Conservation (phyloP, 1,140 invertebrate species). For the Drosophila jambulina region DNA sequence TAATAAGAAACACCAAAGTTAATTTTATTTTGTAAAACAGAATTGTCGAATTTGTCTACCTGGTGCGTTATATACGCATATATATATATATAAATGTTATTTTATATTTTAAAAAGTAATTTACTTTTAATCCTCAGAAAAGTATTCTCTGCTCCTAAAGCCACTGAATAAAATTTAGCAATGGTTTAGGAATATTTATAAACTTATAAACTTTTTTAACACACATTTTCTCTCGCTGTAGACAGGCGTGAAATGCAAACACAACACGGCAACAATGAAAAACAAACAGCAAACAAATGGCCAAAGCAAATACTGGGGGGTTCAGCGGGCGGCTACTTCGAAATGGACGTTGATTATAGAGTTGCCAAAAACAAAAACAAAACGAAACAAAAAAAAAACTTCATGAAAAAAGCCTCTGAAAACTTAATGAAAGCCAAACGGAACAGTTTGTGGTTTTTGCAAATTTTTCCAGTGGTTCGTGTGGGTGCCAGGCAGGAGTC, state of each 20-base stretch:
- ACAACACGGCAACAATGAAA: constrained; percentile 38
- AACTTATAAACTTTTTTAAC: no score
- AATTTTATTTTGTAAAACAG: no score
- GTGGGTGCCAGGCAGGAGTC: constrained; percentile 35
- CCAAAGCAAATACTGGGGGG: constrained; percentile 12
- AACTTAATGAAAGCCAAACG: constrained; percentile 75
- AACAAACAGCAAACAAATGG: constrained; percentile 35
- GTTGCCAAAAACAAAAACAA: constrained; percentile 20
- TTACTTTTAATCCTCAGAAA: no score
- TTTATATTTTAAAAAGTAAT: no score
- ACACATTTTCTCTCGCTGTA: neutral
- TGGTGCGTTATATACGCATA: no score
- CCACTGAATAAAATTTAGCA: neutral
- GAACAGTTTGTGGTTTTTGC: constrained; percentile 60
- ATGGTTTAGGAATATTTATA: no score
- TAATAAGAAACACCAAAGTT: no score
- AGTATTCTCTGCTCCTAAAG: neutral
- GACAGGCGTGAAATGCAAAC: constrained; percentile 74
- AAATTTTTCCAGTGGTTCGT: constrained; percentile 18
- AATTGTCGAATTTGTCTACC: no score
- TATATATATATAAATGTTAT: no score
- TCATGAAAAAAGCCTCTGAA: constrained; percentile 45
- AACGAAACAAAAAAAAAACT: neutral
- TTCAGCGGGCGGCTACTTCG: constrained; percentile 16
- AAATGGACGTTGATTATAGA: constrained; percentile 75